Conservation (phyloP, 1,140 invertebrate species). For the Bombus huntii region DNA sequence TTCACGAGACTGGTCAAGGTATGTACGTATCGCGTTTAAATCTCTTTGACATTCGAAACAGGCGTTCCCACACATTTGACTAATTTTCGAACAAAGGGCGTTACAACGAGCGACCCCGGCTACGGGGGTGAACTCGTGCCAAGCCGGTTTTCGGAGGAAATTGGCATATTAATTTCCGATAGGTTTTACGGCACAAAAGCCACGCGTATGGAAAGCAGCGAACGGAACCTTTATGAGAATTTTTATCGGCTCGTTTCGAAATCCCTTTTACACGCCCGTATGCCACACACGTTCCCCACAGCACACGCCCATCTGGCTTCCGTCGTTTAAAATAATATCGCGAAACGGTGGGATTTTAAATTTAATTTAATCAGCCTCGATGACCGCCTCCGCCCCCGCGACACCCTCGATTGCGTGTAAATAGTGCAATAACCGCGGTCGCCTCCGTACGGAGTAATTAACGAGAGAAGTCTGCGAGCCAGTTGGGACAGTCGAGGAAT, state of each 20-base stretch:
- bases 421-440: slow-evolving; percentile 34
- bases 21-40: slow-evolving; percentile 27
- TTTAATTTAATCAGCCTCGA: slow-evolving; percentile 39
- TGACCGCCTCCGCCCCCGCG: neutral
- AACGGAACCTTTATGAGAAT: slow-evolving; percentile 25
- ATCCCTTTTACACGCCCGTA: slow-evolving; percentile 8
- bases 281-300: neutral
- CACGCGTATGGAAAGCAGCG: neutral
- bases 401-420: neutral
- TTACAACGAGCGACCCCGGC: neutral
- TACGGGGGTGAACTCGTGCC: neutral
- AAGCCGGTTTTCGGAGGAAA: slow-evolving; percentile 45
- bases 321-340: slow-evolving; percentile 38
- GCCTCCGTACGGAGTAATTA: slow-evolving; percentile 6
- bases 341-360: slow-evolving; percentile 22
- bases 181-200: slow-evolving; percentile 45
- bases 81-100: slow-evolving; percentile 60
- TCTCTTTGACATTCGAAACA: slow-evolving; percentile 57
- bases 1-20: neutral
- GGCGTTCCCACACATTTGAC: slow-evolving; percentile 35
- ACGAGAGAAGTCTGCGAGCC: neutral
- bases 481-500: neutral
- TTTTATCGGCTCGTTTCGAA: slow-evolving; percentile 38
- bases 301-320: neutral
- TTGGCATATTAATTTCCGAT: slow-evolving; percentile 55